Conservation (phyloP, 2,888 invertebrate genomes). For the Dorcus parallelipipedus region DNA sequence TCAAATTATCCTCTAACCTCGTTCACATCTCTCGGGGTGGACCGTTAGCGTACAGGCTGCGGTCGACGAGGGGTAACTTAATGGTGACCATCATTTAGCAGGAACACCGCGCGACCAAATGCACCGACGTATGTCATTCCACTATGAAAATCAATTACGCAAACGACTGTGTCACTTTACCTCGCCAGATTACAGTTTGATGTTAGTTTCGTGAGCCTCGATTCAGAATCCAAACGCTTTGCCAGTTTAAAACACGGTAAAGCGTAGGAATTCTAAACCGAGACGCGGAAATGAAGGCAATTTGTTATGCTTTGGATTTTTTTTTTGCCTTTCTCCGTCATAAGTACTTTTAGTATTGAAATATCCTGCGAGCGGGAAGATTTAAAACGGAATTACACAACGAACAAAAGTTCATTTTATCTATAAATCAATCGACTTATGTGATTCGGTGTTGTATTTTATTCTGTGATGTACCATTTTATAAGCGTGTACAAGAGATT, state of each 20-base stretch:
- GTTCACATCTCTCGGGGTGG: slow-evolving; percentile 11
- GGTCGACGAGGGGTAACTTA: slow-evolving; percentile 23
- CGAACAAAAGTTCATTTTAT: no score
- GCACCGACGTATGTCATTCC: slow-evolving; percentile 17
- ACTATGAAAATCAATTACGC: not conserved
- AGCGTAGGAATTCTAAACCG: slow-evolving; percentile 95
- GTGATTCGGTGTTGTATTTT: no score
- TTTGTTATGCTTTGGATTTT: not conserved
- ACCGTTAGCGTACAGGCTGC: slow-evolving; percentile 17
- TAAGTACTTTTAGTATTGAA: no score
- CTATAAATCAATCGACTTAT: no score
- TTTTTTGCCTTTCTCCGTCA: no score
- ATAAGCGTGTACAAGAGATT: no score
- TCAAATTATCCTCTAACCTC: not conserved
- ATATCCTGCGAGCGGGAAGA: no score
- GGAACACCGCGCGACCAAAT: slow-evolving; percentile 15
- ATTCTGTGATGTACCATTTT: no score
- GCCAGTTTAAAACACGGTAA: slow-evolving; percentile 77
- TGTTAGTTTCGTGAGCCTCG: slow-evolving; percentile 54
- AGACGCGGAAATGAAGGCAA: slow-evolving; percentile 13
- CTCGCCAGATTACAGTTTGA: slow-evolving; percentile 8
- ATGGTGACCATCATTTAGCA: slow-evolving; percentile 28
- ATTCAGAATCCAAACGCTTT: slow-evolving; percentile 97
- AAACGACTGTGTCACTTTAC: not conserved
- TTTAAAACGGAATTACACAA: no score